Base-by-base conservation (phyloP, 2,888 invertebrate genomes). In the Catocala fraxini region DNA sequence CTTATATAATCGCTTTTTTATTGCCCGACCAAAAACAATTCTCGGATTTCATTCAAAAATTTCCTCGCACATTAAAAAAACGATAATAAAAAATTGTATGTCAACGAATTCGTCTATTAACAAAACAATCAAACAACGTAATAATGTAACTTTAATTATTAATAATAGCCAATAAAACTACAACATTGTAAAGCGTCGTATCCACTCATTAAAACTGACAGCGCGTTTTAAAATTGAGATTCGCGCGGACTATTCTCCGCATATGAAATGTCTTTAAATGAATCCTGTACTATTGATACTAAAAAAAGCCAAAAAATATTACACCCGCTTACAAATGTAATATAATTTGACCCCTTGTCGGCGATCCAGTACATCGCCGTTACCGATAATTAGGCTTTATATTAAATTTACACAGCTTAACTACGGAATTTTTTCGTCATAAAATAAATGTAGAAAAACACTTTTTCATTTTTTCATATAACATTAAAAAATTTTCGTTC, bases 241-340 rank as follows among this genome's bases (percentile, higher is more conserved):
- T 65, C 51, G 39, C 59, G 61, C 51, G 51, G 61, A 71, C 68
- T 76, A 71, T 51, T 56, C 10, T 58, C 73, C 25, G 55, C 68
- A 67, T 48, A 68, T 51, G 59, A 75, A 68, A 70, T 71, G 73
- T 82, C 77, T 76, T 80, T 59, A 93, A 94, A 89, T 82, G 76
- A 94, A 93, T 80, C 93, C 93, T 85, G 89, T 89, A 83, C 92
- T 94, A 94, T 94, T 92, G 94, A 86, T 79, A 87, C 92, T 92
- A 91, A 87, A 55, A 59, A 73, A 49, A 70, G 65, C 43, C 59
- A 77, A 75, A 80, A 82, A 77, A 80, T 77, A 75, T 65, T 67
- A 77, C 75, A 82, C 77, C 79, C 74, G 57, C 65, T 59, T 52
- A 51, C 58, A 59, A 59, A 47, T 65, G 70, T 72, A 78, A 73